These are phyloP conservation scores for Enoplosus armatus DNA, from an alignment of 2,797 vertebrate genomes.

Conservation along the genomic window DNA sequence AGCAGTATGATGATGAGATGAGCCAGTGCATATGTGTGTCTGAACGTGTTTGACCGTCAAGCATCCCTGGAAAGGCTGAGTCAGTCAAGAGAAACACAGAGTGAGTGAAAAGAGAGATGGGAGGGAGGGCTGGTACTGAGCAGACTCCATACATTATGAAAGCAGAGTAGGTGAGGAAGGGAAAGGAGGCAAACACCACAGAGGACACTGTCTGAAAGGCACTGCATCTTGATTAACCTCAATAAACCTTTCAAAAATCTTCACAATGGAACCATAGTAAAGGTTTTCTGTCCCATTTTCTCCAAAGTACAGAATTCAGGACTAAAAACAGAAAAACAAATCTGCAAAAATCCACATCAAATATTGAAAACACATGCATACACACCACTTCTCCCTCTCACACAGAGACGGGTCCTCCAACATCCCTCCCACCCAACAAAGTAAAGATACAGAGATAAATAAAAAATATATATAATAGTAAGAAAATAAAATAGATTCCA, in stretches of 20 bases:
- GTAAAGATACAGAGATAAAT: too few relatives aligned
- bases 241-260: background rate
- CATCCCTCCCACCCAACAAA: too few relatives aligned
- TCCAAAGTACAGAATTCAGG: background rate
- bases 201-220: conserved; percentile 14
- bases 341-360: background rate
- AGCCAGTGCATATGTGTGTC: conserved; percentile 41
- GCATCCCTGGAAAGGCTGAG: conserved; percentile 56
- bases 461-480: too few relatives aligned
- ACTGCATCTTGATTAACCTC: conserved; percentile 21
- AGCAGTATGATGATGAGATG: conserved; percentile 30
- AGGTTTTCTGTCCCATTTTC: background rate
- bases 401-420: too few relatives aligned
- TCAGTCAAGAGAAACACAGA: conserved; percentile 45
- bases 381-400: too few relatives aligned
- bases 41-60: conserved; percentile 52
- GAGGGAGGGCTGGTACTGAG: conserved; percentile 2
- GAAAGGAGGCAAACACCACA: background rate
- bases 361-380: background rate
- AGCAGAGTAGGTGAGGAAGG: conserved; percentile 28
- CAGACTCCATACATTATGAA: conserved; percentile 22
- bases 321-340: background rate
- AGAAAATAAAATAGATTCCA: background rate
- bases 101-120: conserved; percentile 24
- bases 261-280: background rate